Base-by-base conservation (phyloP, 1,140 invertebrate species). In the Ostrea denselamellosa region DNA sequence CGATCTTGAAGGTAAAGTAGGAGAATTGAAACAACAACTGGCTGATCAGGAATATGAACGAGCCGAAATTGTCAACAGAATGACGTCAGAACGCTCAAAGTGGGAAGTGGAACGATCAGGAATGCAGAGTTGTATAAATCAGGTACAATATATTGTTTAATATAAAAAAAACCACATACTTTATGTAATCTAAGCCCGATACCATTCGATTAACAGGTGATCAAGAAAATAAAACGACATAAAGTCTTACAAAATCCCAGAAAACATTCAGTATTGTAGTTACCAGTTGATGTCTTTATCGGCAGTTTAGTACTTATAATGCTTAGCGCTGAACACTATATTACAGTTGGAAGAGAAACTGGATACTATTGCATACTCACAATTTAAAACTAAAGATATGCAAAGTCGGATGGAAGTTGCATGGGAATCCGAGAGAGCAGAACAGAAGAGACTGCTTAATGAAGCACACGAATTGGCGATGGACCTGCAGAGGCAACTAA, bases 361-460 rank as follows among this genome's bases (percentile, higher is more conserved):
- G 9, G 90, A 94, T 25, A 92, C 93, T 51, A 92, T 91, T 0
- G 91, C 91, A 9, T 89, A 94, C 10, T 93, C 94, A 0, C 95
- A 98, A 86, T 97, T 97, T 0, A 97, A 98, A 92, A 97, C 98
- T 89, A 97, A 97, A 7, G 97, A 92, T 34, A 95, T 98, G 82
- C 97, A 97, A 93, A 98, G 98, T 0, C 96, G 97, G 62, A 97
- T 99, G 96, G 98, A 99, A 93, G 95, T 98, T 17, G 98, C 98
- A 0, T 99, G 98, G 98, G 98, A 98, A 92, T 99, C 98, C 93
- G 98, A 99, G 94, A 96, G 98, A 85, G 97, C 98, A 92, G 98
- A 99, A 92, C 98, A 99, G 92, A 98, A 98, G 91, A 96, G 98
- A 10, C 95, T 99, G 28, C 94, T 99, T 7, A 97, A 97, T 92